These are phyloP conservation scores for Craniophora ligustri DNA, from an alignment of 2,888 invertebrate species.

Conservation along the genomic window DNA sequence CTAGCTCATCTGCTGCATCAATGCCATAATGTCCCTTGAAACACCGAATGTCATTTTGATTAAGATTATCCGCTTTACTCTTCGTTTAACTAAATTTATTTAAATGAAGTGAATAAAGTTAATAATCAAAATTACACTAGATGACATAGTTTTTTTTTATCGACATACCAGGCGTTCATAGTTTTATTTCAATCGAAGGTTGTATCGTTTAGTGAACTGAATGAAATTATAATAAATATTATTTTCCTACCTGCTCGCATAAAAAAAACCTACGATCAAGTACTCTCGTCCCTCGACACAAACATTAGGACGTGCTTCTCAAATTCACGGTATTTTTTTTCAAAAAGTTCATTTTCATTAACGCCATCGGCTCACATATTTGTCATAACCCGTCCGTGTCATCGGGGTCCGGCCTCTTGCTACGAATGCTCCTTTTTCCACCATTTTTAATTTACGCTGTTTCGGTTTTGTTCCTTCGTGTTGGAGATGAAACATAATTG, in stretches of 20 bases:
- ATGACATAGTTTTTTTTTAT: too few relatives aligned
- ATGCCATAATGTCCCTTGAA: too few relatives aligned
- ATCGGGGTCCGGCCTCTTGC: constrained; percentile 61
- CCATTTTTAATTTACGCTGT: constrained; percentile 85
- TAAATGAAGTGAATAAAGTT: too few relatives aligned
- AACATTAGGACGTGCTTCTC: constrained; percentile 63
- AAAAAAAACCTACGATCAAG: constrained; percentile 56
- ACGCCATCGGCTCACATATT: constrained; percentile 87
- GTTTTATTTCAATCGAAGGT: too few relatives aligned
- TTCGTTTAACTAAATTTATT: too few relatives aligned
- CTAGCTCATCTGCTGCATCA: too few relatives aligned
- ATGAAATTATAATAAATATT: too few relatives aligned
- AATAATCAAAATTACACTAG: too few relatives aligned
- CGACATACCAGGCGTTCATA: too few relatives aligned
- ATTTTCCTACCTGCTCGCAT: not conserved
- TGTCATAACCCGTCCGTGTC: constrained; percentile 85
- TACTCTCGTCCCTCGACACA: constrained; percentile 55
- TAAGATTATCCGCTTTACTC: too few relatives aligned
- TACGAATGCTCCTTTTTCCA: constrained; percentile 78
- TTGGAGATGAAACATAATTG: constrained; percentile 67
- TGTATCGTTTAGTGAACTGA: too few relatives aligned
- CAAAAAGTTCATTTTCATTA: constrained; percentile 87
- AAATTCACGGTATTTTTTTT: constrained; percentile 69
- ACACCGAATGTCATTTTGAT: too few relatives aligned
- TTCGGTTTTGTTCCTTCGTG: constrained; percentile 79